These are phyloP conservation scores for Petromus typicus DNA, from an alignment of 2,113 vertebrate genomes.

Conservation along the genomic window DNA sequence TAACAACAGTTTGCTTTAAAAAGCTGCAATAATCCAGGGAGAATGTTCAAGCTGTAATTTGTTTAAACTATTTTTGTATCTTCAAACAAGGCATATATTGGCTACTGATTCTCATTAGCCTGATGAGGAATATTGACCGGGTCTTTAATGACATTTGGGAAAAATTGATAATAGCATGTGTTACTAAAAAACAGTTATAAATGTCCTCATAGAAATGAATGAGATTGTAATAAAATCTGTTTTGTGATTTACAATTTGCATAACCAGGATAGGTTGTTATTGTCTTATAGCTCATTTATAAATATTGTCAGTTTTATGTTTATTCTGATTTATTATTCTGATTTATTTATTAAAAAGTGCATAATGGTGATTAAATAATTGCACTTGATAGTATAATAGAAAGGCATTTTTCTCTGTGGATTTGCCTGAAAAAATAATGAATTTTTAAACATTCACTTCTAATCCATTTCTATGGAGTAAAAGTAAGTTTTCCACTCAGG, in stretches of 20 bases:
- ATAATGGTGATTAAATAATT: neutral
- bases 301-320: constrained; percentile 15
- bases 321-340: neutral
- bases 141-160: neutral
- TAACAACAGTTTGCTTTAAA: constrained; percentile 51
- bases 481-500: neutral
- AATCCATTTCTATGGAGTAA: neutral
- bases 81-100: neutral
- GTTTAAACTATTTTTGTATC: constrained; percentile 14
- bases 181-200: neutral
- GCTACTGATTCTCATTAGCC: constrained; percentile 12
- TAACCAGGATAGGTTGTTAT: neutral
- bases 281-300: neutral
- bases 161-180: neutral
- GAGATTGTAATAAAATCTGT: neutral
- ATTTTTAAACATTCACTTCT: neutral
- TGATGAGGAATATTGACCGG: neutral
- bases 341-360: neutral
- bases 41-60: neutral
- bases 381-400: constrained; percentile 3
- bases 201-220: neutral
- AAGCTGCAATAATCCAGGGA: constrained; percentile 16
- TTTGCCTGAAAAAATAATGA: constrained; percentile 12
- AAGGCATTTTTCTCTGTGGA: neutral
- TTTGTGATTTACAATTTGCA: neutral